phyloP scores from a whole-genome alignment of 2,888 invertebrate species.

The Chrysolina americana region DNA sequence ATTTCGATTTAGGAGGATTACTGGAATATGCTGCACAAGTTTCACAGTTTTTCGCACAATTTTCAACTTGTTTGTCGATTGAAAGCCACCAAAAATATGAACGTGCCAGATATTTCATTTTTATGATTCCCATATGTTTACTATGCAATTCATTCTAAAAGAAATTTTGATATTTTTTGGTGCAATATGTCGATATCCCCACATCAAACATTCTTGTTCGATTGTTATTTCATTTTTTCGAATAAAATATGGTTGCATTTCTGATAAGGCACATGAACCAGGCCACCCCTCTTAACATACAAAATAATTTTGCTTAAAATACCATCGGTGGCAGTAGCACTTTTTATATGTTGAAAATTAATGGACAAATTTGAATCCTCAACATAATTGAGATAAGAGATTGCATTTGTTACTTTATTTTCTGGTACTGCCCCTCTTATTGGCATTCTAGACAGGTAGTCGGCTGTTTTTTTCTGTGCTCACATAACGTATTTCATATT shows the following conservation, averaged over 20 bases:
- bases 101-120: not conserved
- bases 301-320: not conserved
- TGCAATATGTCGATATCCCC: not conserved
- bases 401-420: not conserved
- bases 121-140: not conserved
- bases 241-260: not conserved
- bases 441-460: not conserved
- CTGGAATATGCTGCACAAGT: not conserved
- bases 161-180: not conserved
- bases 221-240: not conserved
- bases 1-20: not conserved
- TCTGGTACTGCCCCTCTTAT: not conserved
- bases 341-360: too few species aligned
- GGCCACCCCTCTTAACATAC: not conserved
- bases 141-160: not conserved
- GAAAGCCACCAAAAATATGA: not conserved
- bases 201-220: not conserved
- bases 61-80: not conserved
- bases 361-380: not conserved
- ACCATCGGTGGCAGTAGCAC: not conserved
- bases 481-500: constrained; percentile 40
- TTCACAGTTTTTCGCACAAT: not conserved
- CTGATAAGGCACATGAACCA: not conserved
- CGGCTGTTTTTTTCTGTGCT: not conserved
- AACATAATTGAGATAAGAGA: not conserved